Percentiles rank a stretch among this genome's conserved stretches.
Evolutionary conservation across 2,888 invertebrate species (phyloP).

Genomic region (Mongoloraphidia duomilia): DNA sequence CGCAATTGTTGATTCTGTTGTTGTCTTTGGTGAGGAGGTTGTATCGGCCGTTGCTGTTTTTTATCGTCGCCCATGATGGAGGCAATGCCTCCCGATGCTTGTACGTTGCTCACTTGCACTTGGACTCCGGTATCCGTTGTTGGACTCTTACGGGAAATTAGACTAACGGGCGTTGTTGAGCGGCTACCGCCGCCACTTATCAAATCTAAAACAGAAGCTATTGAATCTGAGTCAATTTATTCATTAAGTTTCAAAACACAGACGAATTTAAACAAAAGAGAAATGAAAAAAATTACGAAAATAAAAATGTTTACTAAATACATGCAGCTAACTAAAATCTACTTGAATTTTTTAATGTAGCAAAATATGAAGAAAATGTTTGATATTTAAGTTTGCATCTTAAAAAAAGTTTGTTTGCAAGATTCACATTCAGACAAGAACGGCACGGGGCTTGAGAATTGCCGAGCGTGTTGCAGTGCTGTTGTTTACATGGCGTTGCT

Average conservation of each 20-base stretch:
- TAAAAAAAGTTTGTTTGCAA: too few species aligned
- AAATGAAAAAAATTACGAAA: not conserved
- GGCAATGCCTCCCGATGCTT: not conserved
- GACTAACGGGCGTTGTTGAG: slow-evolving; percentile 65
- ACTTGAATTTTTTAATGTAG: not conserved
- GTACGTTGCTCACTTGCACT: slow-evolving; percentile 31
- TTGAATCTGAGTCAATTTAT: slow-evolving; percentile 11
- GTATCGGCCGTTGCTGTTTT: slow-evolving; percentile 25
- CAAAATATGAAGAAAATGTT: too few species aligned
- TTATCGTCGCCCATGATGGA: slow-evolving; percentile 23
- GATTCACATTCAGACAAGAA: too few species aligned
- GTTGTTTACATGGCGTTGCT: too few species aligned
- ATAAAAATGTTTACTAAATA: not conserved
- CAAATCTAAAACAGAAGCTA: slow-evolving; percentile 48
- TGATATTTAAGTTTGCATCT: too few species aligned
- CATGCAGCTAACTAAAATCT: not conserved
- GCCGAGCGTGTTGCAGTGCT: too few species aligned
- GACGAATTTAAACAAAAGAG: not conserved
- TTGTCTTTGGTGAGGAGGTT: slow-evolving; percentile 18
- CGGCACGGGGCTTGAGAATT: too few species aligned
- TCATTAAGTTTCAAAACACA: not conserved
- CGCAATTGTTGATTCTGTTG: slow-evolving; percentile 25
- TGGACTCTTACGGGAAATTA: slow-evolving; percentile 63
- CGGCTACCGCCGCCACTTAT: slow-evolving; percentile 59
- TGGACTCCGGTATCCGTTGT: slow-evolving; percentile 76